Base-by-base conservation (phyloP, 2,113 vertebrate genomes). In the Percina caprodes region DNA sequence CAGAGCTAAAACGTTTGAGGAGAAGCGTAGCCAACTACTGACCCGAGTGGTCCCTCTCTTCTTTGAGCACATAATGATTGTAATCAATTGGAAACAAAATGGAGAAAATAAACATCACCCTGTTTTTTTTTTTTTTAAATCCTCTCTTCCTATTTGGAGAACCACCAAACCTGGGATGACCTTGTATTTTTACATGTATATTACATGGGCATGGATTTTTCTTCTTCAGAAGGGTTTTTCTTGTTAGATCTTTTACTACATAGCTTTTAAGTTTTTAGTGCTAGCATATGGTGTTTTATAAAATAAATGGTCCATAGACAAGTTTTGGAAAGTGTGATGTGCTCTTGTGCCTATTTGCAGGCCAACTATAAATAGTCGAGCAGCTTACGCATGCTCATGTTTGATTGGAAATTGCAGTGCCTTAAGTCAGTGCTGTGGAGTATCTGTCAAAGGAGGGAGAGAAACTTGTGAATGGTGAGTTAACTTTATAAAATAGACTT, bases 311-410 rank as follows among this genome's bases (percentile, higher is more conserved):
- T 70, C 70, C 66, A 83, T 79, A 81, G 86, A 68, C 49, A 79
- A 80, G 77, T 93, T 92, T 92, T 89, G 92, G 88, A 92, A 89
- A 92, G 85, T 88, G 82, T 89, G 91, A 93, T 94, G 92, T 89
- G 88, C 80, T 89, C 88, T 82, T 87, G 91, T 89, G 92, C 88
- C 94, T 95, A 95, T 95, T 95, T 95, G 92, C 88, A 91, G 93
- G 86, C 91, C 71, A 54, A 86, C 94, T 95, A 95, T 92, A 93
- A 95, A 95, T 95, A 95, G 93, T 81, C 58, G 75, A 35, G 78
- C 77, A 81, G 86, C 86, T 68, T 86, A 93, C 87, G 84, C 92
- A 93, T 92, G 95, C 94, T 94, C 92, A 86, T 91, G 93, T 93
- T 92, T 95, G 95, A 94, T 94, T 93, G 94, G 92, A 91, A 95